Percentiles rank a stretch among this genome's conserved stretches.
Evolutionary conservation across 2,113 vertebrate species (phyloP).

Genomic region (Aegypius monachus): DNA sequence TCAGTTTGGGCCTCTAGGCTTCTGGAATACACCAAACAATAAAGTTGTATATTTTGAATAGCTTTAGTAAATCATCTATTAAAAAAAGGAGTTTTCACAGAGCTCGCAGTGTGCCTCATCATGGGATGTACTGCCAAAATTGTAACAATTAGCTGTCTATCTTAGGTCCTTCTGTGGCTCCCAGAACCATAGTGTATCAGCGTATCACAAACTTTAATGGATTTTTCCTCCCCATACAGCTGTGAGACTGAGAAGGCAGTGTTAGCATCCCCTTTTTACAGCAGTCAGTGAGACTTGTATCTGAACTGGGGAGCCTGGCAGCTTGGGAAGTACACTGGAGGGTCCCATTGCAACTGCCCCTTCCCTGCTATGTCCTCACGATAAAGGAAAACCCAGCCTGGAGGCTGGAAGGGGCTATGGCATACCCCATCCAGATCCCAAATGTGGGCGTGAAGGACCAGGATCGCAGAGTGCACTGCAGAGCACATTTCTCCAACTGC

Average conservation of each 20-base stretch:
- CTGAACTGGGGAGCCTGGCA: background rate
- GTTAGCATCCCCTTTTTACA: background rate
- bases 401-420: background rate
- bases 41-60: conserved; percentile 22
- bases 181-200: background rate
- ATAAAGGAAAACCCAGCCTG: background rate
- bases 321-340: background rate
- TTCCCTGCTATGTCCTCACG: background rate
- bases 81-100: background rate
- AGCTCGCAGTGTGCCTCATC: background rate
- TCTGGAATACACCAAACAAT: background rate
- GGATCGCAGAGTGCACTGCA: background rate
- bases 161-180: conserved; percentile 35
- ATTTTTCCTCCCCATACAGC: conserved; percentile 7
- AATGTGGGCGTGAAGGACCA: background rate
- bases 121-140: conserved; percentile 29
- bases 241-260: background rate
- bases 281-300: background rate
- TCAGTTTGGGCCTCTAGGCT: background rate
- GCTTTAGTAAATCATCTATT: conserved; percentile 26
- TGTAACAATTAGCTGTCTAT: conserved; percentile 55
- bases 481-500: background rate
- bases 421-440: background rate
- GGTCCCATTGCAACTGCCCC: background rate
- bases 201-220: conserved; percentile 17